phyloP scores from a whole-genome alignment of 1,140 invertebrate species.

The Sitophilus oryzae region DNA sequence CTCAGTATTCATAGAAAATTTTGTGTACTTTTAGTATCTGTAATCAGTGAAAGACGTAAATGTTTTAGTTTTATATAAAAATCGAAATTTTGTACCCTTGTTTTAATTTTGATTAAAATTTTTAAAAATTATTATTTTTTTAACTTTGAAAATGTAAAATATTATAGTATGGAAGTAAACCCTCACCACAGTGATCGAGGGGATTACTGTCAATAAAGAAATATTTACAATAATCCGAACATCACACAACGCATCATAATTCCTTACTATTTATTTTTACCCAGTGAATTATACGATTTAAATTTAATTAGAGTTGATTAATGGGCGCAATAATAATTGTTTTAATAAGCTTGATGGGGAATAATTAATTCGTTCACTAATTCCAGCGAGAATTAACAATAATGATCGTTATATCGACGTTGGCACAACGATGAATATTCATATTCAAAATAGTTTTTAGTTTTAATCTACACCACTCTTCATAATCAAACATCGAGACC shows the following conservation, averaged over 20 bases:
- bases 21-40: too few species aligned
- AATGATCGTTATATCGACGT: not conserved
- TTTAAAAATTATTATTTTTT: too few species aligned
- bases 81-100: too few species aligned
- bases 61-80: too few species aligned
- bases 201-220: constrained; percentile 8
- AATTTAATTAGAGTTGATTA: constrained; percentile 14
- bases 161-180: too few species aligned
- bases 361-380: constrained; percentile 13
- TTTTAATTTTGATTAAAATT: too few species aligned
- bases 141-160: too few species aligned
- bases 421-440: not conserved
- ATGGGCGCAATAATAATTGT: constrained; percentile 11
- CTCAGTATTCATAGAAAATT: too few species aligned
- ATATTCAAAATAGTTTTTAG: not conserved
- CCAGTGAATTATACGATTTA: constrained; percentile 10
- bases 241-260: not conserved
- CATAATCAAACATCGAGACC: too few species aligned
- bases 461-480: not conserved
- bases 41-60: too few species aligned
- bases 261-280: constrained; percentile 7
- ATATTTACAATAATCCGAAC: constrained; percentile 3
- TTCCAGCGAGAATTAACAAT: constrained; percentile 3
- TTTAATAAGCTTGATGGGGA: constrained; percentile 13
- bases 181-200: too few species aligned